Conservation (phyloP, 2,797 vertebrate genomes). For the Gymnodraco acuticeps region DNA sequence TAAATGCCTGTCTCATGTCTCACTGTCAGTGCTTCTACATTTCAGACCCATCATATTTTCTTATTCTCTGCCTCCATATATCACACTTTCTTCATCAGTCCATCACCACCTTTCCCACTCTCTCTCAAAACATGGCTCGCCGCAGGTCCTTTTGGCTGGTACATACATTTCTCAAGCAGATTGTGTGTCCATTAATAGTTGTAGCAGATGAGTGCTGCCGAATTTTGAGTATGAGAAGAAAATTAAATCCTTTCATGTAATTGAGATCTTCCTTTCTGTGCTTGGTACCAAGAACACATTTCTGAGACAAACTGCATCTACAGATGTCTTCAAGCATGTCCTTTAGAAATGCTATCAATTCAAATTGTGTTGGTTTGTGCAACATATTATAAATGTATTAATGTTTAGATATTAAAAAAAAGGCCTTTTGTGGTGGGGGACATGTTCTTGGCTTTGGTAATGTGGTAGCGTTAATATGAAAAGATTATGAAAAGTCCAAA, state of each 20-base stretch:
- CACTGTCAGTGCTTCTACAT: constrained; percentile 23
- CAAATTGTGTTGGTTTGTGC: background rate
- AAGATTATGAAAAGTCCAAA: background rate
- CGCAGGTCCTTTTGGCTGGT: constrained; percentile 17
- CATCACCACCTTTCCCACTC: constrained; percentile 8
- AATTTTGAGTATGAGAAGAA: constrained; percentile 9
- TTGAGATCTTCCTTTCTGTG: background rate
- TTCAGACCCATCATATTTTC: constrained; percentile 17
- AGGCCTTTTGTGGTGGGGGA: background rate
- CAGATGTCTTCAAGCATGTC: background rate
- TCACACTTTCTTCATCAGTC: background rate
- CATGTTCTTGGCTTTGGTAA: constrained; percentile 4
- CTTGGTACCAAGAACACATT: background rate
- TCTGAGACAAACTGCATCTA: background rate
- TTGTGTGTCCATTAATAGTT: constrained; percentile 35
- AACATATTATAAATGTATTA: background rate
- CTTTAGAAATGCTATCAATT: background rate
- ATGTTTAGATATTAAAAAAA: background rate
- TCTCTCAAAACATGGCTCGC: constrained; percentile 28
- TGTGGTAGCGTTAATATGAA: constrained; percentile 12
- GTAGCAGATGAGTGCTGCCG: constrained; percentile 32
- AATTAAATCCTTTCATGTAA: constrained; percentile 1
- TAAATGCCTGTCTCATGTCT: constrained; percentile 28
- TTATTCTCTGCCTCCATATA: constrained; percentile 6
- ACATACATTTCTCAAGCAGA: constrained; percentile 38